Evolutionary conservation across 2,113 vertebrate species (phyloP), one percentile per base, ranked within the genome.

Genomic region (Trinectes maculatus): DNA sequence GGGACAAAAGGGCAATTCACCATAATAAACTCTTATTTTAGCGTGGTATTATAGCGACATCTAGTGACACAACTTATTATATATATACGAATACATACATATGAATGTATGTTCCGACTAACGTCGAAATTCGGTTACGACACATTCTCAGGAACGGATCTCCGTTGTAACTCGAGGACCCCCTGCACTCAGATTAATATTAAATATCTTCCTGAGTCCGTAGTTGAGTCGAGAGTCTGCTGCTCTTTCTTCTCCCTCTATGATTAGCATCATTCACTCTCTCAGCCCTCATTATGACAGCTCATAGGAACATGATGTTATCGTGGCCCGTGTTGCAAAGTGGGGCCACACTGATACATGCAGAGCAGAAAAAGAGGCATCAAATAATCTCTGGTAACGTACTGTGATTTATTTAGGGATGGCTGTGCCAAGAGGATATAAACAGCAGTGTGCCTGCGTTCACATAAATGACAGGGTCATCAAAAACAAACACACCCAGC

Each of bases 391-490:
- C 26, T 10, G 19, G 44, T 66, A 43, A 25, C 21, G 29, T 25
- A 44, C n/a, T 21, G n/a, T 43, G 25, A 62, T 42, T 42, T 4
- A 79, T 66, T 73, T 56, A 42, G 40, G 28, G 63, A 37, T 26
- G 15, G 16, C 34, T 49, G 24, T 18, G 21, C 28, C 18, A 12
- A 44, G 34, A 66, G 42, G 48, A 48, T 53, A 54, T 51, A 70
- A 64, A 60, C 33, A 75, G 36, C 57, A 40, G 29, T 29, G 8
- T 3, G 48, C 18, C 52, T 57, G 29, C 36, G 55, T 52, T 73
- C 26, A 36, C 31, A 22, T 62, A 51, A 74, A 47, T 67, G 61
- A 57, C 66, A 66, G 57, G 34, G 58, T 60, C 37, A 68, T 67
- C 43, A 68, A 55, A 69, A 60, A 64, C 22, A 69, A 60, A 64